Base-by-base conservation (phyloP, 2,888 invertebrate species). In the Eupithecia tripunctaria region DNA sequence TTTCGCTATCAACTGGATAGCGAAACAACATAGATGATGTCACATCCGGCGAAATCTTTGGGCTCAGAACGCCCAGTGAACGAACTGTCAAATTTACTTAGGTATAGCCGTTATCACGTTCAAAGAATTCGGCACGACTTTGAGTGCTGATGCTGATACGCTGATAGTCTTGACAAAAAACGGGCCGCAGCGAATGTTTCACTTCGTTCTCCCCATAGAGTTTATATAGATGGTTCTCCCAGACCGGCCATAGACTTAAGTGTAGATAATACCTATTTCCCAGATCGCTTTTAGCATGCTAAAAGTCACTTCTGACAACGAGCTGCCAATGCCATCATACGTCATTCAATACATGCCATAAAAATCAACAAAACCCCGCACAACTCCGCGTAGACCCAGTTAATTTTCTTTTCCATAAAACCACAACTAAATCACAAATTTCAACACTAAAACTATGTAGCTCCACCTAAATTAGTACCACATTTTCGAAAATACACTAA, bases 401-500 rank as follows among this genome's bases (percentile, higher is more conserved):
- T 5, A 56, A 25, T 5, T 25, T 21, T 51, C 10, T 51, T 47
- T 25, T 56, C 65, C 27, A 47, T 47, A 72, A 56, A n/a, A 59
- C 12, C 56, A 56, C 56, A 32, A 32, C n/a, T 21, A 21, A 10
- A n/a, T 21, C 47, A 51, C 70, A 67, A 70, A 60, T 29, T 29
- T 25, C 14, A 59, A 59, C 25, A 14, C 6, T 27, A 29, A 29
- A 60, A 60, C 60, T 2, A 60, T 60, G 60, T 29, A 6, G 18
- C 18, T 29, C 29, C 15, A 29, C 29, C 18, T 1, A 29, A 18
- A 59, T 27, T 15, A 27, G 8, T n/a, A 2, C 12, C 36, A 63
- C 15, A 63, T 63, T 12, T 63, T 63, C 29, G 27, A 7, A 38
- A 3, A 71, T 62, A 69, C 65, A 69, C 10, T 25, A 65, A 38